Evolutionary conservation across 2,113 vertebrate genomes (phyloP).

Genomic region (Eulemur macaco): DNA sequence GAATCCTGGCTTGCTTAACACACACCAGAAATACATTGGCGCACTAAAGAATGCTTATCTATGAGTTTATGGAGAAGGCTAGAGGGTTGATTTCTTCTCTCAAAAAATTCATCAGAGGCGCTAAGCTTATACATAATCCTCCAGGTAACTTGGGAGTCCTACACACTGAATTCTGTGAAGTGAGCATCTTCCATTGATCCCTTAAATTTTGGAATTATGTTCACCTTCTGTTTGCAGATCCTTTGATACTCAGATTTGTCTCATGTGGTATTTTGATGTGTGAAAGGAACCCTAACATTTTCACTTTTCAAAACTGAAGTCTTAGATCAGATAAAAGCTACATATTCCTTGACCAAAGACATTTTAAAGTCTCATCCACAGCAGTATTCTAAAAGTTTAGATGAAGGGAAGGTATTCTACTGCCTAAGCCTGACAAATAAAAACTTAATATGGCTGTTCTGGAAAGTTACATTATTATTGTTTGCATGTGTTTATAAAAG

Average conservation of each 20-base stretch:
- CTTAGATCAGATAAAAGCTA: conserved; percentile 42
- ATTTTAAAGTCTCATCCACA: conserved; percentile 7
- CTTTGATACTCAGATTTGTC: conserved; percentile 46
- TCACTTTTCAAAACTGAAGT: conserved; percentile 43
- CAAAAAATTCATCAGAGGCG: neutral
- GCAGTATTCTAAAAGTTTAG: neutral
- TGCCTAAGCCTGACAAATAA: neutral
- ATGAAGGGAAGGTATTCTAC: neutral
- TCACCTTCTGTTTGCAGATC: conserved; percentile 19
- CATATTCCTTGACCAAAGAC: neutral
- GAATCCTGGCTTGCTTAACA: conserved; percentile 48
- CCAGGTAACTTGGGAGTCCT: neutral
- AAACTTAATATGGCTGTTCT: neutral
- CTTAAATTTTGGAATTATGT: conserved; percentile 9
- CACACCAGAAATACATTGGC: neutral
- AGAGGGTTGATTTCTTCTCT: neutral
- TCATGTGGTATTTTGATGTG: conserved; percentile 25
- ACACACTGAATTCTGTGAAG: neutral
- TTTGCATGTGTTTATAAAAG: neutral
- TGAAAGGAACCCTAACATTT: conserved; percentile 23
- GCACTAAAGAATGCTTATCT: neutral
- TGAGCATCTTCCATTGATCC: neutral
- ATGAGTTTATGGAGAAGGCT: conserved; percentile 10
- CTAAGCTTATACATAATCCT: conserved; percentile 26
- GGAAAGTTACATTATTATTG: neutral